phyloP scores from a whole-genome alignment of 2,888 invertebrate genomes.

The Coronaproctus castanopsis region DNA sequence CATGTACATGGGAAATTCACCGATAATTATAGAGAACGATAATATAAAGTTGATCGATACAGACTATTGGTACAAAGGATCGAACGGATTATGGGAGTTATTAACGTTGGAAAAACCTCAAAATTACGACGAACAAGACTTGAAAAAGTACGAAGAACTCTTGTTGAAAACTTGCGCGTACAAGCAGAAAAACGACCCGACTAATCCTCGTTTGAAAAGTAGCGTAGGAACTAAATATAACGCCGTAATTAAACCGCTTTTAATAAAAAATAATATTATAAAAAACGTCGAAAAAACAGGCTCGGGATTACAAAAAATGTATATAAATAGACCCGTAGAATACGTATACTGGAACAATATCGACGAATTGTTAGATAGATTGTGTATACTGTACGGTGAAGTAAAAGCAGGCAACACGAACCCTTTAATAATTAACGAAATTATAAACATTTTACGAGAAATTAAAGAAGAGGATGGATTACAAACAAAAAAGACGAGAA shows the following conservation, averaged over 20 bases:
- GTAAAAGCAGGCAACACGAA: background rate
- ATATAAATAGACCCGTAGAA: background rate
- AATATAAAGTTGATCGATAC: background rate
- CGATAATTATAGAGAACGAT: background rate
- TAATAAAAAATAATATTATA: background rate
- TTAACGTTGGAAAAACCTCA: background rate
- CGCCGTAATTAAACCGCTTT: background rate
- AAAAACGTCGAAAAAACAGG: background rate
- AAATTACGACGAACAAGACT: background rate
- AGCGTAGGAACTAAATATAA: background rate
- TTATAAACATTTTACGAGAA: background rate
- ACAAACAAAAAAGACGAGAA: background rate
- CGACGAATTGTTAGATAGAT: background rate
- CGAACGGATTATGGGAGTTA: background rate
- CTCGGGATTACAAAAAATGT: background rate
- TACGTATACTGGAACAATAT: background rate
- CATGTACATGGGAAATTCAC: background rate
- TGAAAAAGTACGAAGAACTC: background rate
- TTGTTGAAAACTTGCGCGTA: background rate
- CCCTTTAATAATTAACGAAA: background rate
- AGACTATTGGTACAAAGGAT: background rate
- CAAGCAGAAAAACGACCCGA: background rate
- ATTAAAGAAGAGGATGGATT: background rate
- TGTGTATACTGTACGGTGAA: background rate
- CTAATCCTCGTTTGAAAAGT: background rate